Percentiles rank a stretch among this genome's conserved stretches.
Evolutionary conservation across 2,888 invertebrate genomes (phyloP).

Genomic region (Drosophila austrosaltans): DNA sequence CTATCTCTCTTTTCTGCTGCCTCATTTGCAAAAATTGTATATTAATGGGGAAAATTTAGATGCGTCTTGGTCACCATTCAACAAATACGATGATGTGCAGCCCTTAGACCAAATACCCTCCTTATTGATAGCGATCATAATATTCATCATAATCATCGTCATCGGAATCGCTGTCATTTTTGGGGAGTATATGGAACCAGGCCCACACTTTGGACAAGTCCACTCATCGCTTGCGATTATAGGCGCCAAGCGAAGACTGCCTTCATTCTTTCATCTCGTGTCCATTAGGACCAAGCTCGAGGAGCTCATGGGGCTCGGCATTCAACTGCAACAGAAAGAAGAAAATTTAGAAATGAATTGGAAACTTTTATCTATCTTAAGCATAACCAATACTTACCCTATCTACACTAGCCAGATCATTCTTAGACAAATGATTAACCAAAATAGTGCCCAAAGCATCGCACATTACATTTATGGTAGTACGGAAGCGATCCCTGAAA

Average conservation of each 20-base stretch:
- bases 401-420: slow-evolving; percentile 86
- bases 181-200: slow-evolving; percentile 54
- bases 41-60: slow-evolving; percentile 43
- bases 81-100: slow-evolving; percentile 47
- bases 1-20: slow-evolving; percentile 18
- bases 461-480: slow-evolving; percentile 97
- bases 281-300: slow-evolving; percentile 85
- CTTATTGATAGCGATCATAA: slow-evolving; percentile 42
- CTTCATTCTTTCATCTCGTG: slow-evolving; percentile 83
- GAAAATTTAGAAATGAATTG: neutral
- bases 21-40: slow-evolving; percentile 53
- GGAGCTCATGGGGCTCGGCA: slow-evolving; percentile 87
- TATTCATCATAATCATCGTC: slow-evolving; percentile 48
- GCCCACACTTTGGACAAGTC: slow-evolving; percentile 52
- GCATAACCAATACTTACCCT: slow-evolving; percentile 78
- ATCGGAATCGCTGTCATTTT: slow-evolving; percentile 52
- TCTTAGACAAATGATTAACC: slow-evolving; percentile 92
- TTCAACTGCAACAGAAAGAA: slow-evolving; percentile 69
- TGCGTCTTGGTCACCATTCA: slow-evolving; percentile 68
- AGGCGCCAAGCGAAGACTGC: slow-evolving; percentile 69
- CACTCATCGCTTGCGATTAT: slow-evolving; percentile 78
- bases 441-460: slow-evolving; percentile 97
- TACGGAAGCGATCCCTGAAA: slow-evolving; percentile 92
- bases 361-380: neutral
- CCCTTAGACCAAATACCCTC: slow-evolving; percentile 23